Conservation (phyloP, 2,113 vertebrate species). For the Canis aureus region DNA sequence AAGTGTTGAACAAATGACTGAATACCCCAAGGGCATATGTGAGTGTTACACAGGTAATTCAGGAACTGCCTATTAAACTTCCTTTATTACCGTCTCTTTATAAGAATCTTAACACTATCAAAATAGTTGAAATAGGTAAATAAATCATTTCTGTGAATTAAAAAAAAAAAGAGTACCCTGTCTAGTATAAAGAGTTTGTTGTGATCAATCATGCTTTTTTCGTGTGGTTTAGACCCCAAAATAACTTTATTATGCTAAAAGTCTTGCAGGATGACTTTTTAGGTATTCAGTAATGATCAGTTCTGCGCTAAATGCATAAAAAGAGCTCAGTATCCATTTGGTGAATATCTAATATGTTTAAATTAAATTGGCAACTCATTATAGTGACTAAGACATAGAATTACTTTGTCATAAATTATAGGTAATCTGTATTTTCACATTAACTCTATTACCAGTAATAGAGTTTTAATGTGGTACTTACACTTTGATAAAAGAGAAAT, state of each 20-base stretch:
- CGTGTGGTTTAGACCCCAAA: neutral
- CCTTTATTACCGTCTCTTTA: neutral
- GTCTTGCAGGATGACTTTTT: slow-evolving; percentile 59
- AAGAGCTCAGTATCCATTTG: slow-evolving; percentile 75
- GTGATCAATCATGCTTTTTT: neutral
- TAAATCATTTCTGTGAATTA: neutral
- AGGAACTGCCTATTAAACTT: neutral
- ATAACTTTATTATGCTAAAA: slow-evolving; percentile 51
- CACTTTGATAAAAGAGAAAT: slow-evolving; percentile 86
- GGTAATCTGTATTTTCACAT: slow-evolving; percentile 88
- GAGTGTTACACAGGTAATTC: neutral
- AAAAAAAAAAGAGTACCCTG: neutral
- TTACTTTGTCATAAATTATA: slow-evolving; percentile 89
- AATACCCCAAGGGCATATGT: neutral
- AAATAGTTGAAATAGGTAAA: neutral
- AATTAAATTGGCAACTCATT: slow-evolving; percentile 87
- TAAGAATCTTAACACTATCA: neutral
- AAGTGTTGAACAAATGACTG: neutral
- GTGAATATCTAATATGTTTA: slow-evolving; percentile 84
- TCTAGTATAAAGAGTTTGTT: neutral
- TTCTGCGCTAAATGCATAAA: slow-evolving; percentile 72
- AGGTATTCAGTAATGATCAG: slow-evolving; percentile 63
- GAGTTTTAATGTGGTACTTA: slow-evolving; percentile 89
- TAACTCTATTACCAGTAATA: slow-evolving; percentile 89
- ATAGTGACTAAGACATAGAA: slow-evolving; percentile 83